Conservation (phyloP, 2,113 vertebrate genomes). For the Semicossyphus pulcher region DNA sequence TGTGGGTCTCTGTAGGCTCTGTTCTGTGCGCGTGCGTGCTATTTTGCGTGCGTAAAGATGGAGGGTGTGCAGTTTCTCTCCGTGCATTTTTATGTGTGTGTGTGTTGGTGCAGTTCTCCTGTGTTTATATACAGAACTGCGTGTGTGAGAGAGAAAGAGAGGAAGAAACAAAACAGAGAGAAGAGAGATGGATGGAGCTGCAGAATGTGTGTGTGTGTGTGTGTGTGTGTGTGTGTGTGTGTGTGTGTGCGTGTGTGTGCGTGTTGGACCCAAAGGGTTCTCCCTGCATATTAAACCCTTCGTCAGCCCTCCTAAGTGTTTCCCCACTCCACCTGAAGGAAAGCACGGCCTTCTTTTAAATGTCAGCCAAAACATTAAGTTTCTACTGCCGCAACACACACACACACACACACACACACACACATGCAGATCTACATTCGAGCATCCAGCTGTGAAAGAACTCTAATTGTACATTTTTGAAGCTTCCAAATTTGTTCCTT, state of each 20-base stretch:
- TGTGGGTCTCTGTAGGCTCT: slow-evolving; percentile 42
- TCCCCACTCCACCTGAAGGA: slow-evolving; percentile 14
- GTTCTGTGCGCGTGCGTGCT: slow-evolving; percentile 28
- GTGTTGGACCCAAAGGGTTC: slow-evolving; percentile 20
- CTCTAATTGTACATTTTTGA: no score
- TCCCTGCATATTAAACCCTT: slow-evolving; percentile 41
- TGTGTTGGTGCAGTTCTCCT: not conserved
- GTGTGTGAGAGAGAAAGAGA: not conserved
- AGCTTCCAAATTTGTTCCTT: no score
- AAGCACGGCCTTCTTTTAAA: slow-evolving; percentile 23
- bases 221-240: not conserved
- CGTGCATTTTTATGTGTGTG: not conserved
- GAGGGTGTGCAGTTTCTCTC: slow-evolving; percentile 15
- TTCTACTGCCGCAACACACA: slow-evolving; percentile 17
- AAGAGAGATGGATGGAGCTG: slow-evolving; percentile 36
- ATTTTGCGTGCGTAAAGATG: slow-evolving; percentile 23
- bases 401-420: slow-evolving; percentile 3
- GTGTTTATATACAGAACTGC: not conserved
- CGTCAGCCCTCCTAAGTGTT: slow-evolving; percentile 10
- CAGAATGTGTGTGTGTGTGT: slow-evolving; percentile 11
- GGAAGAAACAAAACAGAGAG: not conserved
- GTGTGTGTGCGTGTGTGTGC: not conserved
- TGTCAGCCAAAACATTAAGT: slow-evolving; percentile 33
- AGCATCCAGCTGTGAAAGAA: no score
- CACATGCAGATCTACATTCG: no score